These are phyloP conservation scores for Chelonus formosanus DNA, from an alignment of 2,888 invertebrate species.

Conservation along the genomic window DNA sequence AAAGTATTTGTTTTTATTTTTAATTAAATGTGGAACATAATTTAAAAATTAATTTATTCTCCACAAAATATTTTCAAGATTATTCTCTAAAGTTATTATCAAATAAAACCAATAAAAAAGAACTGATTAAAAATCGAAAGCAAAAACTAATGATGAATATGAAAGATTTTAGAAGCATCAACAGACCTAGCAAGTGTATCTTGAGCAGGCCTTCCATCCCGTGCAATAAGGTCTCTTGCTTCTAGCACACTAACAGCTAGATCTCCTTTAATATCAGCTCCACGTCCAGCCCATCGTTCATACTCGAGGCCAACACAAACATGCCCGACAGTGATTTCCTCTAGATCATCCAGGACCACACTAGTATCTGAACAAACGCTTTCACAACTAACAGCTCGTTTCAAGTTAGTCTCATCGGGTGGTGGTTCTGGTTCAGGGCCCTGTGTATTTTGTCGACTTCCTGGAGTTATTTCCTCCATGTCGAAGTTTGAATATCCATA, in stretches of 20 bases:
- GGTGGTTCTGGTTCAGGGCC: constrained; percentile 56
- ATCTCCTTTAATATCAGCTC: constrained; percentile 68
- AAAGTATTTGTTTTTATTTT: too few species aligned
- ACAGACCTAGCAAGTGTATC: constrained; percentile 75
- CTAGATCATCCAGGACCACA: constrained; percentile 75
- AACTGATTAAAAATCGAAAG: too few species aligned
- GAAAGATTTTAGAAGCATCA: background rate
- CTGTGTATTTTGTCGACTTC: constrained; percentile 52
- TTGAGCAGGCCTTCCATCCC: constrained; percentile 70
- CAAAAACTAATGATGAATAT: too few species aligned
- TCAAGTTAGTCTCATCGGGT: constrained; percentile 64
- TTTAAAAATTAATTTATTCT: too few species aligned
- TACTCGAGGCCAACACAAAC: constrained; percentile 80
- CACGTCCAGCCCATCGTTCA: constrained; percentile 74
- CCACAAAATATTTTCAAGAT: too few species aligned
- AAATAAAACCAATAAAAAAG: too few species aligned
- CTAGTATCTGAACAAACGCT: constrained; percentile 84
- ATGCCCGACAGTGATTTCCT: constrained; percentile 77
- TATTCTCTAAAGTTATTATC: too few species aligned
- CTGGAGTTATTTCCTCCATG: constrained; percentile 43
- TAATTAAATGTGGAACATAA: too few species aligned
- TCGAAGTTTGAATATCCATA: constrained; percentile 38
- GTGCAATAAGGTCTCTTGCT: constrained; percentile 76
- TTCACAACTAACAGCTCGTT: constrained; percentile 80
- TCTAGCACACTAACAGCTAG: constrained; percentile 78